Base-by-base conservation (phyloP, 2,113 vertebrate genomes). In the Microcebus ravelobensis region DNA sequence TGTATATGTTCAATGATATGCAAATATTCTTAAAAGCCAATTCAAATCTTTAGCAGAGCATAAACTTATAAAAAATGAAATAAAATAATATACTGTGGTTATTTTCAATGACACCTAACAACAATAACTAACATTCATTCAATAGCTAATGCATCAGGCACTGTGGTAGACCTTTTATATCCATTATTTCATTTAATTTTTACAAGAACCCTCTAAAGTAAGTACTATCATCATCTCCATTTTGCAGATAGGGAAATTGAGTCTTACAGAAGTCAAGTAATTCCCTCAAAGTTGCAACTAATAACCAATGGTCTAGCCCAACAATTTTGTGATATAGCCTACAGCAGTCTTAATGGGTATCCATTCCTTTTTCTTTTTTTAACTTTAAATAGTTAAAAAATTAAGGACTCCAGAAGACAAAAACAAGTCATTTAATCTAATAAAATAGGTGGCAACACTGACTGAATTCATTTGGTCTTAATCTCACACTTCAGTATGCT, bases 151-250 rank as follows among this genome's bases (percentile, higher is more conserved):
- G 13, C 39, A 61, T n/a, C n/a, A 68, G 17, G 27, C 13, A 71
- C 14, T 68, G 36, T 36, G 8, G 23, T 73, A 73, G 31, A 5
- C 10, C 27, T 93, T 82, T 85, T 31, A 68, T 55, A 87, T 42
- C 34, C 18, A 87, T 65, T 84, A 91, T 70, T 90, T 93, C 55
- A 95, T 48, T 94, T 25, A 68, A 65, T 63, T 93, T 48, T 91
- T 48, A 67, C 3, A 88, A 84, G 48, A 94, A 50, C 5, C 14
- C 31, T 88, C 34, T 6, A 42, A 95, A 36, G 21, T 84, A 79
- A 92, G 20, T 65, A 48, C 39, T 87, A 42, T 9, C 80, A 79
- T 67, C 67, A 85, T 13, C 13, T 18, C 6, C 52, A 70, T 57
- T 92, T 90, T 74, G 65, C 12, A 85, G 67, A 73, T 21, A 68